Percentiles rank a stretch among this genome's conserved stretches.
Conservation (phyloP, 2,113 vertebrate genomes). For the Athene noctua region DNA sequence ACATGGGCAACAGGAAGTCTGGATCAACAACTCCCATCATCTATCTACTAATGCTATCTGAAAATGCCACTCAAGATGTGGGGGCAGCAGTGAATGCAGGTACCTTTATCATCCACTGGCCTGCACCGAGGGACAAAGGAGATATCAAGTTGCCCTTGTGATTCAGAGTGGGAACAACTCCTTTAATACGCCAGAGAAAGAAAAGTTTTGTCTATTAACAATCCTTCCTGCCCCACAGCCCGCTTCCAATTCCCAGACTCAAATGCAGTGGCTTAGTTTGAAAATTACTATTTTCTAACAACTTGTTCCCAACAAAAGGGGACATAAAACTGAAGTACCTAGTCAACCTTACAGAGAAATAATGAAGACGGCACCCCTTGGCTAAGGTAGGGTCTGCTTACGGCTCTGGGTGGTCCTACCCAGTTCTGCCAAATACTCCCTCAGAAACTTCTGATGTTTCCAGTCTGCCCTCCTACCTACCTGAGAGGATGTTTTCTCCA, state of each 20-base stretch:
- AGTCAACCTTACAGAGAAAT: not conserved
- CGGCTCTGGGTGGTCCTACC: not conserved
- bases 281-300: not conserved
- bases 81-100: not conserved
- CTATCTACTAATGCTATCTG: not conserved
- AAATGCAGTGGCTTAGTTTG: not conserved
- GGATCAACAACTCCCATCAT: not conserved
- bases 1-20: not conserved
- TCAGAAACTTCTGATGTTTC: not conserved
- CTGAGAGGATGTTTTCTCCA: not conserved
- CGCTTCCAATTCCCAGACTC: not conserved
- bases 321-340: not conserved
- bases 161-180: not conserved
- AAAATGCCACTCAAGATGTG: not conserved
- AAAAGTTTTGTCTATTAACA: not conserved
- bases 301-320: not conserved
- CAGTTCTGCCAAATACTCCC: fast-evolving
- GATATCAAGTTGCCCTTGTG: not conserved
- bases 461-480: not conserved
- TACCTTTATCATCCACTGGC: not conserved
- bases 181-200: not conserved
- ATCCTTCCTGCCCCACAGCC: not conserved
- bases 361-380: not conserved
- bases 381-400: not conserved
- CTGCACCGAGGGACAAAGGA: not conserved